Percentiles rank a stretch among this genome's conserved stretches.
phyloP scores from a whole-genome alignment of 2,113 vertebrate species.

The Corvus cornix region DNA sequence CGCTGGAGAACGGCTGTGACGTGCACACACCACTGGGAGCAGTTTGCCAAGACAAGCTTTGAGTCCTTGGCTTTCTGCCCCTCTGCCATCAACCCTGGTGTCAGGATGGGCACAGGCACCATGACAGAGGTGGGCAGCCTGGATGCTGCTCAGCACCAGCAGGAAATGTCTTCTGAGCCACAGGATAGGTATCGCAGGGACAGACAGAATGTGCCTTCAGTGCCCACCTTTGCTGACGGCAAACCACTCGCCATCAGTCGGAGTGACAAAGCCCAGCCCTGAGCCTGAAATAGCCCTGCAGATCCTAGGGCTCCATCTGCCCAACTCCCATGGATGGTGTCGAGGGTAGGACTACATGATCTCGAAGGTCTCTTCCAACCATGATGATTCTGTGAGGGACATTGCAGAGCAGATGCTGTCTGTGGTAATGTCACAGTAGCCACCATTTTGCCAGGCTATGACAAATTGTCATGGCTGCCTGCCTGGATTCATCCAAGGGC shows the following conservation, averaged over 20 bases:
- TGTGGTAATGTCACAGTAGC: background rate
- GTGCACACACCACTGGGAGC: background rate
- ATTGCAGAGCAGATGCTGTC: background rate
- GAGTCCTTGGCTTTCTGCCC: background rate
- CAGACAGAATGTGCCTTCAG: background rate
- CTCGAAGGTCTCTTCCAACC: background rate
- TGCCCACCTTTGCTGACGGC: background rate
- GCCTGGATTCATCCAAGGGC: background rate
- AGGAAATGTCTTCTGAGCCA: background rate
- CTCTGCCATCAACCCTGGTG: accelerated
- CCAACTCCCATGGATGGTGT: background rate
- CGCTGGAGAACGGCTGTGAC: accelerated
- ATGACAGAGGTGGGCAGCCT: background rate
- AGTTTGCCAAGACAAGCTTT: background rate
- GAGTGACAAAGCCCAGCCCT: background rate
- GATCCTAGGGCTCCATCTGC: background rate
- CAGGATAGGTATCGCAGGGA: accelerated
- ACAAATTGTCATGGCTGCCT: background rate
- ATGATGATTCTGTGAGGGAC: background rate
- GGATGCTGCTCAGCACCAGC: background rate
- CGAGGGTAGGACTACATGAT: background rate
- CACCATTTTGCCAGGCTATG: background rate
- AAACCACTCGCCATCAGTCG: accelerated
- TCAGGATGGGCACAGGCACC: background rate
- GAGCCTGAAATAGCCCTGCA: background rate